These are phyloP conservation scores for Nephotettix cincticeps DNA, from an alignment of 1,140 invertebrate species.

Conservation along the genomic window DNA sequence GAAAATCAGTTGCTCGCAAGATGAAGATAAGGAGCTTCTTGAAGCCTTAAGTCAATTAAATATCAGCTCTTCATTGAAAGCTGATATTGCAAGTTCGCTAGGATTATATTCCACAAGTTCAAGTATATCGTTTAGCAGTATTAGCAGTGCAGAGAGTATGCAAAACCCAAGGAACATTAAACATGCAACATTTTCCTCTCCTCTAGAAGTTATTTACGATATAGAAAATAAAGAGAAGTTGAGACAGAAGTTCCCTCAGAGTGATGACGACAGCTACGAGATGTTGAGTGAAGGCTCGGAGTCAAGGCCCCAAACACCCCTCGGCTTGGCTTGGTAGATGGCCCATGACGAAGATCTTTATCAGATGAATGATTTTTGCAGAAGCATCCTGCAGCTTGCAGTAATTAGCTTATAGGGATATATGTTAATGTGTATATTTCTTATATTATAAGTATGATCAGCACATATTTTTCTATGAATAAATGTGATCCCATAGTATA, in stretches of 20 bases:
- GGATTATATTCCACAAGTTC: not conserved
- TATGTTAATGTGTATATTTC: not conserved
- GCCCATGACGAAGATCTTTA: not conserved
- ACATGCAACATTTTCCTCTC: constrained; percentile 1
- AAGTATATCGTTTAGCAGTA: not conserved
- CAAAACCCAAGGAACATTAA: not conserved
- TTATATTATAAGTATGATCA: not conserved
- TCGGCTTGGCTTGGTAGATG: not conserved
- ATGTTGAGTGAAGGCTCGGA: constrained; percentile 15
- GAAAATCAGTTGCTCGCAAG: not conserved
- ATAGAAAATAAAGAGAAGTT: constrained; percentile 7
- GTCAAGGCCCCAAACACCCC: constrained; percentile 4
- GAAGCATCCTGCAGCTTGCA: not conserved
- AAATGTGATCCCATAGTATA: constrained; percentile 8
- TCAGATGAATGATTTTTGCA: not conserved
- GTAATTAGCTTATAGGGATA: not conserved
- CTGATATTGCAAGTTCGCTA: constrained; percentile 1
- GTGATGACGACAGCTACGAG: constrained; percentile 22
- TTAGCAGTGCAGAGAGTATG: not conserved
- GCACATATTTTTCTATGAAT: constrained; percentile 19
- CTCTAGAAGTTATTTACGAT: constrained; percentile 2
- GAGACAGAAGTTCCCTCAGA: constrained; percentile 10
- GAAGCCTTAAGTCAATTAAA: constrained; percentile 12
- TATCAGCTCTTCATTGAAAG: not conserved
- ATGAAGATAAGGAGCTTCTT: constrained; percentile 15